A percentile compares a stretch with the other conserved stretches of the same genome.
These are phyloP conservation scores for Psylliodes chrysocephalus DNA, from an alignment of 2,888 invertebrate genomes.

Conservation along the genomic window DNA sequence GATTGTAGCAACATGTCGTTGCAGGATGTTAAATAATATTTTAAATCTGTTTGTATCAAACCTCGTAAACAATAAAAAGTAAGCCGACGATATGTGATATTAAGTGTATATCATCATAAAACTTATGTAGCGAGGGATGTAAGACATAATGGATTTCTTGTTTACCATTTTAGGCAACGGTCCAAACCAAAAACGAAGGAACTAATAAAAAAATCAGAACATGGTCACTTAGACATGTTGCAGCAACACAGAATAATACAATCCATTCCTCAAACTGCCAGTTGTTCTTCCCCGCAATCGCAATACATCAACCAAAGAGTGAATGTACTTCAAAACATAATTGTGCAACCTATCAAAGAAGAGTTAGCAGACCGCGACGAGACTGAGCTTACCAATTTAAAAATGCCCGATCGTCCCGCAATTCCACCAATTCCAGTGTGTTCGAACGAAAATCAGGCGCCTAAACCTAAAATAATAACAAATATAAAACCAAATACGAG, in stretches of 20 bases:
- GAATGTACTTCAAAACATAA: slow-evolving; percentile 60
- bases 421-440: slow-evolving; percentile 36
- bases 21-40: no score
- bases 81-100: no score
- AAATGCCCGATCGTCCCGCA: slow-evolving; percentile 19
- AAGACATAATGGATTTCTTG: no score
- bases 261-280: slow-evolving; percentile 34
- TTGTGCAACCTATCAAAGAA: slow-evolving; percentile 49
- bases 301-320: slow-evolving; percentile 52
- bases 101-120: no score
- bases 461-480: slow-evolving; percentile 51
- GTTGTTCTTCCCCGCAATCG: slow-evolving; percentile 29
- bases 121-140: no score
- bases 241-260: slow-evolving; percentile 44
- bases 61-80: no score
- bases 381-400: not conserved
- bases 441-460: slow-evolving; percentile 56
- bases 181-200: slow-evolving; percentile 47
- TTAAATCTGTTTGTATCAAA: no score
- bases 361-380: slow-evolving; percentile 30
- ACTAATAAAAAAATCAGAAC: slow-evolving; percentile 53
- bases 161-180: slow-evolving; percentile 44
- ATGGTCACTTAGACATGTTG: slow-evolving; percentile 37
- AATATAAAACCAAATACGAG: slow-evolving; percentile 49
- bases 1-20: no score